Evolutionary conservation across 1,140 invertebrate species (phyloP), one percentile per base, ranked within the genome.

Genomic region (Trachymyrmex cornetzi): DNA sequence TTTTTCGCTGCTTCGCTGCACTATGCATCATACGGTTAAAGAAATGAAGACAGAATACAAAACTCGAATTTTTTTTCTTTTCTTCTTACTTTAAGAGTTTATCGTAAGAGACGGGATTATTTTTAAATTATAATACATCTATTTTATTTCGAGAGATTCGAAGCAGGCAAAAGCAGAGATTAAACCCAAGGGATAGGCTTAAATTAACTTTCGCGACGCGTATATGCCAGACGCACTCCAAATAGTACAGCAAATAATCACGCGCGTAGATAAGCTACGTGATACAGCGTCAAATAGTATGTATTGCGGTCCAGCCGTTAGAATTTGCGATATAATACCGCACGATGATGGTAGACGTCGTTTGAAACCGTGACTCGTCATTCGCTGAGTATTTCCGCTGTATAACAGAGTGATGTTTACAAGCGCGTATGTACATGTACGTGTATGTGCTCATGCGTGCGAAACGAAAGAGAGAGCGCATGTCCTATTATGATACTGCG

Each of bases 351-450:
- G 24, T 19, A 16, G 44, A 59, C 77, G n/a, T 88, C 86, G 27
- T 85, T 77, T 77, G 55, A 86, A 88, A 89, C 34, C 85, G 19
- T 81, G 87, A 89, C 86, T 89, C 84, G 69, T 89, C 77, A 87
- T 82, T 63, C 77, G 71, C 61, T 19, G 38, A 72, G 14, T 53
- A 71, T 80, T 89, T 82, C 77, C 77, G 87, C 55, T 50, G 77
- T 59, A 63, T 50, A 50, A 50, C 67, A 27, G 38, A 14, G 9
- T 4, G 63, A 67, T 55, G 61, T 81, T 82, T 84, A 84, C 69
- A 79, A 19, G 30, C 48, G 67, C 53, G 19, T 30, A 82, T 27
- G 48, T 34, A 34, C 30, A 34, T 34, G 30, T 34, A 34, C 30
- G 5, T 34, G 30, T 57, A 48, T 38, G 19, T 22, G 64, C 19